Evolutionary conservation across 2,113 vertebrate genomes (phyloP).

Genomic region (Onychostruthus taczanowskii): DNA sequence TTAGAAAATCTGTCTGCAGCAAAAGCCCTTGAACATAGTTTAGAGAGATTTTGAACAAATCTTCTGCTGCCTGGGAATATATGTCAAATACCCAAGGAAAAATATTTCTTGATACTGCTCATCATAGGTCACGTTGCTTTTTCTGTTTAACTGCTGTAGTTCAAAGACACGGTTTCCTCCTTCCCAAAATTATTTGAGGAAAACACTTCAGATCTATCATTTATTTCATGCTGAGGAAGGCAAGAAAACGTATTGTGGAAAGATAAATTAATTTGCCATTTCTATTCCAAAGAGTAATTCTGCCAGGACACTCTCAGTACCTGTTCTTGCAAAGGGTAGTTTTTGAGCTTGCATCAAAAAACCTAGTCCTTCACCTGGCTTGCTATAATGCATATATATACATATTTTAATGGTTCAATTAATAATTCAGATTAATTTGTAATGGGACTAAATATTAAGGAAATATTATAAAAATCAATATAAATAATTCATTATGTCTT

Average conservation of each 20-base stretch:
- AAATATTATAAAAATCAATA: constrained; percentile 28
- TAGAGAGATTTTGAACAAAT: background rate
- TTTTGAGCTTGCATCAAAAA: background rate
- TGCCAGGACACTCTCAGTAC: background rate
- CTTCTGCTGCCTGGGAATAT: background rate
- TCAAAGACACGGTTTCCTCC: background rate
- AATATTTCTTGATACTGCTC: background rate
- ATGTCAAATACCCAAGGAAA: background rate
- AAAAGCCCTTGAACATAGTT: background rate
- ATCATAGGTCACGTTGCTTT: background rate
- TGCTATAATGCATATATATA: background rate
- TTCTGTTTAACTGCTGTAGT: background rate
- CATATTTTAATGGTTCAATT: constrained; percentile 38
- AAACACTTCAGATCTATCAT: background rate
- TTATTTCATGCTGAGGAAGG: background rate
- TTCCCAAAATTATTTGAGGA: background rate
- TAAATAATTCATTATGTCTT: constrained; percentile 33
- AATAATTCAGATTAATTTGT: constrained; percentile 57
- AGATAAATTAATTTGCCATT: background rate
- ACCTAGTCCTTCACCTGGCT: background rate
- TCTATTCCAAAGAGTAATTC: background rate
- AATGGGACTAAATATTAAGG: constrained; percentile 38
- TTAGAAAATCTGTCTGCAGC: background rate
- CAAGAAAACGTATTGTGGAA: background rate
- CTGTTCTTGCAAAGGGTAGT: background rate